phyloP scores from a whole-genome alignment of 1,140 invertebrate genomes.

The Holcopasites calliopsidis region DNA sequence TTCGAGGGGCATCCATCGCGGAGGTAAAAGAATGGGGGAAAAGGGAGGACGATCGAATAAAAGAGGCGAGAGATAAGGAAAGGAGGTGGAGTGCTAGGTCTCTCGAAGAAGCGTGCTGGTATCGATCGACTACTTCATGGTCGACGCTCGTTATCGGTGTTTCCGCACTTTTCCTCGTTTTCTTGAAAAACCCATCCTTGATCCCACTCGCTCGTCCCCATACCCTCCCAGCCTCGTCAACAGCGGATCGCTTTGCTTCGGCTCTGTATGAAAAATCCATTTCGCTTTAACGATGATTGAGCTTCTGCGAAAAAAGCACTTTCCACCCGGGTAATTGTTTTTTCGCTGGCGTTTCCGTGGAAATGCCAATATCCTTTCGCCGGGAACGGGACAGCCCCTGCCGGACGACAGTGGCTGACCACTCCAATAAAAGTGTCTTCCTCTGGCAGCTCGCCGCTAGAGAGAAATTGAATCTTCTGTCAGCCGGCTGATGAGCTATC shows the following conservation, averaged over 20 bases:
- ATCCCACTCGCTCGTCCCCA: background rate
- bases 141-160: constrained; percentile 57
- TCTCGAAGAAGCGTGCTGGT: constrained; percentile 42
- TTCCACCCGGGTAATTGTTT: background rate
- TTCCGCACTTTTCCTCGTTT: constrained; percentile 53
- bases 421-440: background rate
- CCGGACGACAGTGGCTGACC: background rate
- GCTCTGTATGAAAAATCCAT: constrained; percentile 5
- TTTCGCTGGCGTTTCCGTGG: background rate
- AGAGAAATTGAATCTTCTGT: constrained; percentile 4
- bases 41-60: background rate
- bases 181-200: constrained; percentile 29
- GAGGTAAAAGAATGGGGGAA: constrained; percentile 11
- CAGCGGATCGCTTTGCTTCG: background rate
- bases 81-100: constrained; percentile 10
- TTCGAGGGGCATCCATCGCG: constrained; percentile 31
- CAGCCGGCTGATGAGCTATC: background rate
- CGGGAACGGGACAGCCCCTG: background rate
- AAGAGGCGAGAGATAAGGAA: constrained; percentile 26
- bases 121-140: constrained; percentile 57
- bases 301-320: background rate
- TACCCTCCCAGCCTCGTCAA: background rate
- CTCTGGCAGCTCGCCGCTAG: background rate
- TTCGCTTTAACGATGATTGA: background rate
- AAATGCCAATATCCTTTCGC: background rate